Conservation (phyloP, 2,113 vertebrate species). For the Parus major region DNA sequence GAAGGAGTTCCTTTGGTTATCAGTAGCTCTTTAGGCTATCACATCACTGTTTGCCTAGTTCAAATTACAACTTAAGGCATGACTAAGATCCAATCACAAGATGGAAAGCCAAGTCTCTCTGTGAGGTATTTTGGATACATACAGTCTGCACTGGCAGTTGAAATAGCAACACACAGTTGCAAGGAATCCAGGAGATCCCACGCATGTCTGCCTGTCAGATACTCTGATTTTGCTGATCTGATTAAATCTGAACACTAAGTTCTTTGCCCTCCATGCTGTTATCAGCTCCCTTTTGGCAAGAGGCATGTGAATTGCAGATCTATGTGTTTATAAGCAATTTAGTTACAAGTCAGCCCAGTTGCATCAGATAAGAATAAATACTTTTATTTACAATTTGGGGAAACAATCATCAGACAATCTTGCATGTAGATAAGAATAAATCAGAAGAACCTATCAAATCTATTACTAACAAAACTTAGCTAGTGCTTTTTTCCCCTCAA, state of each 20-base stretch:
- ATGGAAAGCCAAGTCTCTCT: not conserved
- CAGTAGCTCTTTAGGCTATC: not conserved
- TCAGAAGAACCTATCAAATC: not conserved
- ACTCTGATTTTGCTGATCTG: not conserved
- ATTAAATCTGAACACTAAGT: slow-evolving; percentile 46
- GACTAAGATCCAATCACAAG: not conserved
- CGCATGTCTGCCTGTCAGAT: not conserved
- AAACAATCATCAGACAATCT: not conserved
- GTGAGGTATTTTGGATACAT: not conserved
- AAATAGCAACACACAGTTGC: not conserved
- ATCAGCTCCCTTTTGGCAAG: not conserved
- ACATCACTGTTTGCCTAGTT: not conserved
- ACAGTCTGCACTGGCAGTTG: not conserved
- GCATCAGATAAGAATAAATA: slow-evolving; percentile 30
- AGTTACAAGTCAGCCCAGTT: not conserved
- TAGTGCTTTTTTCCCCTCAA: not conserved
- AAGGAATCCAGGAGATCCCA: not conserved
- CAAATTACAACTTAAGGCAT: not conserved
- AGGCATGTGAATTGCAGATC: not conserved
- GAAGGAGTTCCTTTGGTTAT: not conserved
- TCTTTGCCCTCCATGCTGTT: not conserved
- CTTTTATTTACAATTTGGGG: not conserved
- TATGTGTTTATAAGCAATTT: not conserved
- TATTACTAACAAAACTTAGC: not conserved
- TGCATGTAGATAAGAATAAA: not conserved